Evolutionary conservation across 1,140 invertebrate species (phyloP), one percentile per base, ranked within the genome.

Genomic region (Olivierus martensii): DNA sequence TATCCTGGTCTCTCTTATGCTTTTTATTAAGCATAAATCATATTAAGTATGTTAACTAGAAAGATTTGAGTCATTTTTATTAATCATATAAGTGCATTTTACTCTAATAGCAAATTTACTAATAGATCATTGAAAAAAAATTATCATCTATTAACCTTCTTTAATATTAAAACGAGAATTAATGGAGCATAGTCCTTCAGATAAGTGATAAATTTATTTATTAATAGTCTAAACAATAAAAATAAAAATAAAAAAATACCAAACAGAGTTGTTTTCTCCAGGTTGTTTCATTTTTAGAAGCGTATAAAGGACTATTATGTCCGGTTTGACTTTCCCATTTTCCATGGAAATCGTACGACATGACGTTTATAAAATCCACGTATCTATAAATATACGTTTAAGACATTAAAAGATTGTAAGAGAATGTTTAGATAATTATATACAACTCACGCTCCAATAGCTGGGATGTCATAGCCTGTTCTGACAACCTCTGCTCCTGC

Each of bases 381-480:
- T 50, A 44, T 6, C 53, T 64, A 45, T 39, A 49, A 45, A 49
- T 6, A 49, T n/a, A 49, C 17, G 18, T 46, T 46, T 46, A 17
- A 14, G 42, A 11, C 5, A 46, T 46, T 46, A 15, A 46, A 46
- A 46, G 19, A 14, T n/a, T 21, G 12, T 46, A 3, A 18, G 14
- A 15, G 14, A 15, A 94, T 88, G 64, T 92, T 19, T 45, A 11
- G 34, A 52, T 14, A 92, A 69, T 93, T 88, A 49, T 15, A 12
- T 7, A 41, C 7, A 12, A 28, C 55, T 54, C 49, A 59, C 52
- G 55, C 28, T 15, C 81, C 78, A 34, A 91, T 69, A 56, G 75
- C 71, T 9, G 74, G 68, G 15, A 92, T 72, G 65, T 90, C 79
- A 60, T 92, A 92, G 0, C 78, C 81, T 1, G 68, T 62, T 49